These are phyloP conservation scores for Adelphocoris suturalis DNA, from an alignment of 2,888 invertebrate genomes.

Conservation along the genomic window DNA sequence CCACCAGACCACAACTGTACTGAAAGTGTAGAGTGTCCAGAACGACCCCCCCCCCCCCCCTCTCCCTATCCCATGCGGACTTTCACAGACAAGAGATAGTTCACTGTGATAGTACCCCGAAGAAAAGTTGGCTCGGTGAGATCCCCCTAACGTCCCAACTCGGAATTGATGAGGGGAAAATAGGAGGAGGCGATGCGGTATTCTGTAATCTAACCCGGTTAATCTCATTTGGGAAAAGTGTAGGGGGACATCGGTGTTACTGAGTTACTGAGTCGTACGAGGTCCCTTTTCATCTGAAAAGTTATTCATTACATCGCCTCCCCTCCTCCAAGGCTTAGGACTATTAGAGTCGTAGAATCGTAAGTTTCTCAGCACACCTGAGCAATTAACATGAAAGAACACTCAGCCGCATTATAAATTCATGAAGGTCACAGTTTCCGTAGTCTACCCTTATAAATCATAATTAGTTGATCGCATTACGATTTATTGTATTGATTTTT, in stretches of 20 bases:
- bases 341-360: too few species aligned
- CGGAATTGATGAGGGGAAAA: slow-evolving; percentile 23
- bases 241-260: background rate
- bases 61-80: too few species aligned
- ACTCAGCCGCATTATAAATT: too few species aligned
- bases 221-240: slow-evolving; percentile 26
- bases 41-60: too few species aligned
- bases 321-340: background rate
- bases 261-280: background rate
- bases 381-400: too few species aligned
- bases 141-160: background rate
- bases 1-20: background rate
- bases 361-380: too few species aligned
- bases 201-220: slow-evolving; percentile 21
- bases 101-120: too few species aligned
- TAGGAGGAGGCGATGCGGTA: background rate
- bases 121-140: background rate
- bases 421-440: too few species aligned
- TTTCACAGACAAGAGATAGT: too few species aligned
- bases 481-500: too few species aligned
- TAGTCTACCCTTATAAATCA: too few species aligned
- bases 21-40: background rate
- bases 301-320: slow-evolving; percentile 1
- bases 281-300: background rate
- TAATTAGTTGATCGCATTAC: too few species aligned